Base-by-base conservation (phyloP, 2,888 invertebrate genomes). In the Sepioteuthis lessoniana region DNA sequence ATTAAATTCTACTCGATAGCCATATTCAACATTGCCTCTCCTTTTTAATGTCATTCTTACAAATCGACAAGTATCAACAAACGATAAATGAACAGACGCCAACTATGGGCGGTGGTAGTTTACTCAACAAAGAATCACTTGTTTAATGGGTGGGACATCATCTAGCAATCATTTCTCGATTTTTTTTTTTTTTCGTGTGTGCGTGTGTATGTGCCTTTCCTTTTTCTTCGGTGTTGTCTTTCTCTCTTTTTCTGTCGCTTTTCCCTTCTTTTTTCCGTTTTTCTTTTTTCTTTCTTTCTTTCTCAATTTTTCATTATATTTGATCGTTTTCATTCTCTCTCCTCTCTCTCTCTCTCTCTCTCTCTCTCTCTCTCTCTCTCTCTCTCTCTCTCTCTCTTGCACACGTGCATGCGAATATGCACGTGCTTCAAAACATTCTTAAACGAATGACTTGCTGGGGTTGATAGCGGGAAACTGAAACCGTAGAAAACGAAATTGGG, bases 271-370 rank as follows among this genome's bases (percentile, higher is more conserved):
- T 13, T 0, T 76, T n/a, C n/a, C n/a, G 31, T 0, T 31, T 2
- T 76, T 16, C 16, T 13, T 35, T 13, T 35, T 13, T 35, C n/a
- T n/a, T 16, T 76, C n/a, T 76, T 16, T 60, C 19, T 35, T n/a
- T 4, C 76, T 76, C 10, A n/a, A 4, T 76, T 5, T 16, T 10
- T 7, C 25, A 16, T 35, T 76, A 13, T 76, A n/a, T n/a, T 3
- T 3, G 2, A 25, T 76, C n/a, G 0, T 0, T n/a, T 13, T 1
- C n/a, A 4, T 1, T 13, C 4, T 19, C 19, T n/a, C 16, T n/a
- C 0, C 76, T 76, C 76, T n/a, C n/a, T 76, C 76, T 76, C 76
- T 13, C n/a, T 35, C 16, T 76, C 76, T 76, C n/a, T n/a, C 76
- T 76, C n/a, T 76, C 76, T 76, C 8, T n/a, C 76, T 76, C 1